Base-by-base conservation (phyloP, 2,113 vertebrate species). In the Phaethon lepturus region DNA sequence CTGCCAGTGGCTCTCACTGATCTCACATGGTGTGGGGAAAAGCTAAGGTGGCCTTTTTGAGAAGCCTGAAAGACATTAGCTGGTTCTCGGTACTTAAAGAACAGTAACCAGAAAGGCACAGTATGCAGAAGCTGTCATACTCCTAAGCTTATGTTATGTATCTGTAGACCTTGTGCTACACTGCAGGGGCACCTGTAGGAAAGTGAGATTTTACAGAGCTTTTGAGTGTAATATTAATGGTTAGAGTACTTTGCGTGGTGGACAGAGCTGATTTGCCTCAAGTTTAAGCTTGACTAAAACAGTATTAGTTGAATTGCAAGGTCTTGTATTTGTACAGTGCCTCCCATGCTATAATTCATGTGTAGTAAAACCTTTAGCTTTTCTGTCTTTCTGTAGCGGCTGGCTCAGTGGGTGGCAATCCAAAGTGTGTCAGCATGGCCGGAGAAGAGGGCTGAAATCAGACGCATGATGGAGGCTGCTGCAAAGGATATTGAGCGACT, bases 341-440 rank as follows among this genome's bases (percentile, higher is more conserved):
- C 14, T 76, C 24, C 8, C 1, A 4, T 53, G 29, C 13, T 7
- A 2, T 29, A 38, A 31, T 19, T 66, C 1, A 3, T 5, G 29
- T 64, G 18, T 10, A 29, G 31, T 35, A 28, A 56, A 45, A 10
- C 2, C 24, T 86, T 53, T 33, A 6, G 9, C 40, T 66, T 13
- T 53, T 7, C 19, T n/a, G 0, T 88, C 23, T 62, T 52, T 38
- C 10, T 67, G 35, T 66, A 99, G 99, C 98, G 99, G 14, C 98
- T 99, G 2, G 98, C 98, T 5, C 95, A 99, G 17, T 99, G 99
- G 99, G 99, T 99, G 52, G 98, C 96, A 5, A 99, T 99, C 85
- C 99, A 99, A 98, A 99, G 99, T 1, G 99, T 99, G 59, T 99
- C 99, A 3, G 98, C 99, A 1, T 99, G 99, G 99, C 99, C 99